Percentiles rank a stretch among this genome's conserved stretches.
Conservation (phyloP, 1,140 invertebrate genomes). For the Globodera ellingtonae region DNA sequence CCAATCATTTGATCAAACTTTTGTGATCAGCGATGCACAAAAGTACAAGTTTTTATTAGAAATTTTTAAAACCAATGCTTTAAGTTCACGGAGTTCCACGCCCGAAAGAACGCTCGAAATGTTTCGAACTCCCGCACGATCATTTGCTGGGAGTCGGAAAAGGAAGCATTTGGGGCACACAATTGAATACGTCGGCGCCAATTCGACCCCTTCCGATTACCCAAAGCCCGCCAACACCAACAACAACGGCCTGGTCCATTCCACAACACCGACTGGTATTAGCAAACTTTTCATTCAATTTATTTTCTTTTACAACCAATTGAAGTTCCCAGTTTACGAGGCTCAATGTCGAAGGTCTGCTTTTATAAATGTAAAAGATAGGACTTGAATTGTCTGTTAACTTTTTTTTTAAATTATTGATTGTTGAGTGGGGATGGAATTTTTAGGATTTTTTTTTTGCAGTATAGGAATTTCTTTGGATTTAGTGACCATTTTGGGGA, state of each 20-base stretch:
- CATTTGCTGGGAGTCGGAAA: constrained; percentile 36
- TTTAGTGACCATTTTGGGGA: no score
- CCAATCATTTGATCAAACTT: constrained; percentile 5
- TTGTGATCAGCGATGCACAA: constrained; percentile 8
- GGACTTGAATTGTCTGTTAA: no score
- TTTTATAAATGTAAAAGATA: background rate
- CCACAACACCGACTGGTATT: background rate
- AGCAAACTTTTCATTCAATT: background rate
- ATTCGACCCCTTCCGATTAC: constrained; percentile 15
- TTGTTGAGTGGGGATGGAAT: no score
- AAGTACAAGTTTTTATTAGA: background rate
- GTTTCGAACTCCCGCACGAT: constrained; percentile 23
- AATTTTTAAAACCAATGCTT: constrained; percentile 12
- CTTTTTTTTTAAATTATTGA: no score
- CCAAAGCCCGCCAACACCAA: background rate
- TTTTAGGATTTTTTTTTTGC: no score
- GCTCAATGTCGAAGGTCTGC: constrained; percentile 47
- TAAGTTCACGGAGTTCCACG: constrained; percentile 34
- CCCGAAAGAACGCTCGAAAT: constrained; percentile 29
- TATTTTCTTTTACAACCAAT: background rate
- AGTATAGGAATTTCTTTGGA: no score
- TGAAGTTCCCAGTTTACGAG: constrained; percentile 46
- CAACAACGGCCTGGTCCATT: constrained; percentile 14
- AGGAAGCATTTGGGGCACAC: constrained; percentile 16
- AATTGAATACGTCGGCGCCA: constrained; percentile 36